These are phyloP conservation scores for Gambusia holbrooki DNA, from an alignment of 2,113 vertebrate genomes.

Conservation along the genomic window DNA sequence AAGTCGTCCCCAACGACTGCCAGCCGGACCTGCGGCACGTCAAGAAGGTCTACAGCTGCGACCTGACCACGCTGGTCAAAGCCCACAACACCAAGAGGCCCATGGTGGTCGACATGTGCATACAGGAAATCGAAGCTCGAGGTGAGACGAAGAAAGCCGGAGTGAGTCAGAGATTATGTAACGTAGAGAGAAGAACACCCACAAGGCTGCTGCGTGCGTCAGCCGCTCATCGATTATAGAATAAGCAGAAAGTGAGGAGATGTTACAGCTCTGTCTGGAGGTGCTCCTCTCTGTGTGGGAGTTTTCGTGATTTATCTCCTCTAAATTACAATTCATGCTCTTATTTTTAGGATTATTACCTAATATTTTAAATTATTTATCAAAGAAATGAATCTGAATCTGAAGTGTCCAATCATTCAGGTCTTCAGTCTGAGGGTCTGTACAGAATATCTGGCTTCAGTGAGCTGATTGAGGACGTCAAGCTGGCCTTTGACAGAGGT, in stretches of 20 bases:
- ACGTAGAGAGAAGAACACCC: constrained; percentile 16
- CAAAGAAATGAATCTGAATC: background rate
- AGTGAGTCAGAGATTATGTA: constrained; percentile 44
- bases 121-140: constrained; percentile 95
- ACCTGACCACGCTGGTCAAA: constrained; percentile 97
- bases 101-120: constrained; percentile 99
- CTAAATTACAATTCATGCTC: too few species aligned
- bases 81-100: constrained; percentile 94
- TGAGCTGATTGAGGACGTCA: constrained; percentile 98
- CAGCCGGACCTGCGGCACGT: constrained; percentile 90
- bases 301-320: too few species aligned
- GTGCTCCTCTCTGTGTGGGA: background rate
- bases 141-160: constrained; percentile 80
- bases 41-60: constrained; percentile 92
- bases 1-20: constrained; percentile 98
- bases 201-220: background rate
- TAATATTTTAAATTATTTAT: background rate
- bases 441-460: constrained; percentile 99
- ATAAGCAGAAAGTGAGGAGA: background rate
- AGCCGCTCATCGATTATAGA: background rate
- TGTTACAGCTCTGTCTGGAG: background rate
- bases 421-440: constrained; percentile 96
- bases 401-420: constrained; percentile 66
- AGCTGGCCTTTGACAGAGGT: constrained; percentile 99
- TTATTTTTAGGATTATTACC: background rate